A percentile compares a stretch with the other conserved stretches of the same genome.
Evolutionary conservation across 2,888 invertebrate genomes (phyloP).

Genomic region (Patella caerulea): DNA sequence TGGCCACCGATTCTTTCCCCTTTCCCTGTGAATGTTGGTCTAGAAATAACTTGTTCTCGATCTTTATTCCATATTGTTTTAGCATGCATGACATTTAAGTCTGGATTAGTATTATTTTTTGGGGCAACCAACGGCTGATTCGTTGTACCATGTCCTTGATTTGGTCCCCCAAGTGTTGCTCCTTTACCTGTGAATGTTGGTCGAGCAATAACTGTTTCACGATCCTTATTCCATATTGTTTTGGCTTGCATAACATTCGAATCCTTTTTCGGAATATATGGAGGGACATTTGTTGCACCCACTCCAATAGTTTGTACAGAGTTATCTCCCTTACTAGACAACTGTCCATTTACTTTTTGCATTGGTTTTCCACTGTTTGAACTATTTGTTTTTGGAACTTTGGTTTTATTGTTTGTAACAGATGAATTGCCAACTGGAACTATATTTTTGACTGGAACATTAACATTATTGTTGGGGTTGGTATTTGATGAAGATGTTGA

Average conservation of each 20-base stretch:
- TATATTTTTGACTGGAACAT: neutral
- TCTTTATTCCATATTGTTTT: conserved; percentile 8
- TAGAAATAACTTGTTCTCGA: neutral
- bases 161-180: neutral
- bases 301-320: too few species aligned
- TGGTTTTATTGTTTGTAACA: too few species aligned
- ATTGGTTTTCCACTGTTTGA: too few species aligned
- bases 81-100: neutral
- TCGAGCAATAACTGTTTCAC: neutral
- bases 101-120: neutral
- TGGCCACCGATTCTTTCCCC: neutral
- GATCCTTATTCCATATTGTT: neutral
- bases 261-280: neutral
- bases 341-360: too few species aligned
- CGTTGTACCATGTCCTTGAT: neutral
- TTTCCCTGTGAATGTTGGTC: neutral
- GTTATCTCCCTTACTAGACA: too few species aligned
- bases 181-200: neutral
- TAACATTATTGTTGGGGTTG: neutral
- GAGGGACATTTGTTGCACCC: too few species aligned
- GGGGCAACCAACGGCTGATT: neutral
- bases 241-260: neutral
- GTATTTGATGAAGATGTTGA: too few species aligned
- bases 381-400: too few species aligned
- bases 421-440: too few species aligned